Evolutionary conservation across 2,113 vertebrate genomes (phyloP), one percentile per base, ranked within the genome.

Genomic region (Nibea albiflora): DNA sequence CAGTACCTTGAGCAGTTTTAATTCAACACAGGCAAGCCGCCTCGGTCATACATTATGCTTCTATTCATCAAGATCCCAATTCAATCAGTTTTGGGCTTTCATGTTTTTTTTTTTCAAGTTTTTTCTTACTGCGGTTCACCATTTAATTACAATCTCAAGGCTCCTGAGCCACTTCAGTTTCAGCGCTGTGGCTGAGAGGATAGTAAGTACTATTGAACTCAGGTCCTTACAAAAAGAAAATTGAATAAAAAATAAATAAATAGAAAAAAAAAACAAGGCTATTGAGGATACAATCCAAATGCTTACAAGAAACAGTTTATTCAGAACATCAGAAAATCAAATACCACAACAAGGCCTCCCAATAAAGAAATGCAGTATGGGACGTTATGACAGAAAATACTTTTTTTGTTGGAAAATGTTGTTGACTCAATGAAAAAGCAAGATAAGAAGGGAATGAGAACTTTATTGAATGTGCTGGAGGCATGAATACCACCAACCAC

Each of bases 131-230:
- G 76, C 80, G 49, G 65, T 85, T 90, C 85, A 81, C 70, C 73
- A 85, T 90, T 92, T 92, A 91, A 93, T 92, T 92, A 85, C 81
- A 83, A 88, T 84, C 76, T 89, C 91, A 93, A 93, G 92, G 90
- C 85, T 89, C 64, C 61, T 0, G 11, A 86, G 57, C 77, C 88
- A 92, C 89, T 93, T 87, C 64, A 85, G 66, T 87, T 90, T 85
- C 58, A 78, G 84, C 14, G 12, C 71, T 85, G 83, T 79, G 58
- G 42, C 78, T 62, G 53, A 82, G 88, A 86, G 66, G 61, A 80
- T 26, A 69, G 46, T 50, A 35, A 66, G 31, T 54, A 85, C 81
- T 81, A 87, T 91, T 86, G 78, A 85, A 70, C 73, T 63, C n/a
- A 62, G 35, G 12, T 44, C 77, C 64, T 73, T 53, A 80, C 49